These are phyloP conservation scores for Antennarius maculatus DNA, from an alignment of 2,797 vertebrate genomes.

Conservation along the genomic window DNA sequence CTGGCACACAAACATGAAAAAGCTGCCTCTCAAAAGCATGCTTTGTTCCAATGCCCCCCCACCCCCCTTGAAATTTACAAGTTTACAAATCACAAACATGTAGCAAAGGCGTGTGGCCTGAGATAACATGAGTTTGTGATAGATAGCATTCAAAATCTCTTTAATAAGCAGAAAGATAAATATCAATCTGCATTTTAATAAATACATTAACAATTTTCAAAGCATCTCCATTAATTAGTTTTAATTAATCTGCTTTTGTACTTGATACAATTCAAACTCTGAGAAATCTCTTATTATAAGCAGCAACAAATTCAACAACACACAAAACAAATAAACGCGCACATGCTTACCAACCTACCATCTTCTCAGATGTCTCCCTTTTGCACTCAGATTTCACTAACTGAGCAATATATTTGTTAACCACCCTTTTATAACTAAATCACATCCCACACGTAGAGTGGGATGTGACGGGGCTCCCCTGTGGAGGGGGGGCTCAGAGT, in stretches of 20 bases:
- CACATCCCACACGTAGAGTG: not conserved
- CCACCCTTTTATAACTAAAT: not conserved
- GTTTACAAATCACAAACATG: conserved; percentile 1
- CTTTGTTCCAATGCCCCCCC: not conserved
- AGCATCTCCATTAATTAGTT: no score
- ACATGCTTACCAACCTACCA: conserved; percentile 51
- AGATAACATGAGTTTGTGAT: not conserved
- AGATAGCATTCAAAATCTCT: not conserved
- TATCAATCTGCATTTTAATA: no score
- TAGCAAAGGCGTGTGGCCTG: no score
- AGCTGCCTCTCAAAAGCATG: not conserved
- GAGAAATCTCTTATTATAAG: not conserved
- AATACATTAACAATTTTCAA: no score
- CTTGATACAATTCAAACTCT: not conserved
- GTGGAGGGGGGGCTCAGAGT: not conserved
- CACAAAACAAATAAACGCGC: not conserved
- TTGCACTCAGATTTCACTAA: conserved; percentile 30
- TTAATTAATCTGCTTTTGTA: not conserved
- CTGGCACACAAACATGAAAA: conserved; percentile 31
- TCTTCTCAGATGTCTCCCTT: conserved; percentile 29
- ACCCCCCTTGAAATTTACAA: not conserved
- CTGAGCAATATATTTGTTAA: conserved; percentile 5
- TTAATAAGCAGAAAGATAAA: not conserved
- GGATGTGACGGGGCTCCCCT: not conserved
- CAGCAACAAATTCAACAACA: not conserved